Base-by-base conservation (phyloP, 2,113 vertebrate species). In the Theropithecus gelada region DNA sequence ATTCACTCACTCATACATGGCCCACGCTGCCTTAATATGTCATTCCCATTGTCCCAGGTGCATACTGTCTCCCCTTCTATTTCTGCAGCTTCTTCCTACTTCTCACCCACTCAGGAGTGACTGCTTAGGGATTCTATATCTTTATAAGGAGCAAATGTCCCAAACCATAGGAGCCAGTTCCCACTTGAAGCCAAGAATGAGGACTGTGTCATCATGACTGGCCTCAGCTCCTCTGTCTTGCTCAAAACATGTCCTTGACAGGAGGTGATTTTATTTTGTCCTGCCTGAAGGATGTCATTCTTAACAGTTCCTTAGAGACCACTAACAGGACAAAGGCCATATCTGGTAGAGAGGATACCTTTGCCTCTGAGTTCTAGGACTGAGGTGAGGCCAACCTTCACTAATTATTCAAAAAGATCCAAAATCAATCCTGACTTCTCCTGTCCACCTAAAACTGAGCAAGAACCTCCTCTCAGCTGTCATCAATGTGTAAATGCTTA, bases 1-100 rank as follows among this genome's bases (percentile, higher is more conserved):
- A 32, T 8, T 0, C 5, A 1, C 6, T 32, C 35, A 20, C 57
- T 27, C 18, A 12, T 2, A 35, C n/a, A 9, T 3, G 3, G 22
- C 48, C 55, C 61, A 20, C 0, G 0, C 20, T 12, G 1, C 38
- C 64, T 80, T 27, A 6, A 4, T 48, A 5, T 17, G 20, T 1
- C 48, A 73, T 88, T 43, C 27, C 38, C 14, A 14, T 64, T 40
- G n/a, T 30, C 86, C 16, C 57, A 30, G 32, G 52, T 17, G 13
- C 17, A 14, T 32, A 8, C 23, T 52, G 27, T 27, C 72, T 59
- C 23, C 75, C 40, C 32, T 66, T 43, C 52, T 23, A 4, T 70
- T 91, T 48, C 57, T 86, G 13, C 20, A 83, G 11, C 64, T 45
- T 13, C 43, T 84, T 8, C 20, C 52, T 66, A 55, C 50, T 57